phyloP scores from a whole-genome alignment of 2,113 vertebrate species.

The Perca fluviatilis region DNA sequence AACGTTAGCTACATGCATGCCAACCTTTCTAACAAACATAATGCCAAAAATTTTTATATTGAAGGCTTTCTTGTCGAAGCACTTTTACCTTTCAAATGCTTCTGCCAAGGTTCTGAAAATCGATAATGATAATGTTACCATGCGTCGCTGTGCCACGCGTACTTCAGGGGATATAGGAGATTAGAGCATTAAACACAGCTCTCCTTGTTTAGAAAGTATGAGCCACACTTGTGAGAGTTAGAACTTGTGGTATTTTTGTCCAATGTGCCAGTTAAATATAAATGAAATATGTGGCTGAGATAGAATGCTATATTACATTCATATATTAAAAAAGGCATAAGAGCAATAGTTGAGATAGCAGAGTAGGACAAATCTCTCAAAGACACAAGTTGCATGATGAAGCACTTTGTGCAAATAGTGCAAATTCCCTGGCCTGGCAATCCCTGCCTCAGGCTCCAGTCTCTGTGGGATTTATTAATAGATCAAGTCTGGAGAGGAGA shows the following conservation, averaged over 20 bases:
- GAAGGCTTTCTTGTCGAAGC: not conserved
- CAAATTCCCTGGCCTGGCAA: constrained; percentile 43
- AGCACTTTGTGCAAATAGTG: constrained; percentile 75
- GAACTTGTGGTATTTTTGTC: constrained; percentile 1
- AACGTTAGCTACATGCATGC: not conserved
- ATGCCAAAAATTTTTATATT: not conserved
- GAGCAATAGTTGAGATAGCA: constrained; percentile 11
- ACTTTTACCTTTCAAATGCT: not conserved
- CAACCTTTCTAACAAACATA: not conserved
- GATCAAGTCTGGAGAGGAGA: constrained; percentile 58
- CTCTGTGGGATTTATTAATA: constrained; percentile 77
- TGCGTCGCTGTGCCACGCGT: not conserved
- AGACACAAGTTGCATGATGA: constrained; percentile 76
- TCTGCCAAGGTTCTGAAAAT: not conserved
- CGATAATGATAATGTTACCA: not conserved
- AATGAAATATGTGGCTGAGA: constrained; percentile 17
- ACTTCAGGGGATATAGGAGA: not conserved
- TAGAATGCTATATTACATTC: constrained; percentile 33
- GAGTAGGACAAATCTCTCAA: constrained; percentile 33
- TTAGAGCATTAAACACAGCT: not conserved
- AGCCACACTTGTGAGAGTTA: not conserved
- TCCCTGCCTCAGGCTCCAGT: constrained; percentile 46
- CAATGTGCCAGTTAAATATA: constrained; percentile 30
- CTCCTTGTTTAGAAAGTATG: constrained; percentile 2
- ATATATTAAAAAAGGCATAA: constrained; percentile 42